Percentiles rank a stretch among this genome's conserved stretches.
These are phyloP conservation scores for Philotrypesis tridentata DNA, from an alignment of 1,140 invertebrate genomes.

Conservation along the genomic window DNA sequence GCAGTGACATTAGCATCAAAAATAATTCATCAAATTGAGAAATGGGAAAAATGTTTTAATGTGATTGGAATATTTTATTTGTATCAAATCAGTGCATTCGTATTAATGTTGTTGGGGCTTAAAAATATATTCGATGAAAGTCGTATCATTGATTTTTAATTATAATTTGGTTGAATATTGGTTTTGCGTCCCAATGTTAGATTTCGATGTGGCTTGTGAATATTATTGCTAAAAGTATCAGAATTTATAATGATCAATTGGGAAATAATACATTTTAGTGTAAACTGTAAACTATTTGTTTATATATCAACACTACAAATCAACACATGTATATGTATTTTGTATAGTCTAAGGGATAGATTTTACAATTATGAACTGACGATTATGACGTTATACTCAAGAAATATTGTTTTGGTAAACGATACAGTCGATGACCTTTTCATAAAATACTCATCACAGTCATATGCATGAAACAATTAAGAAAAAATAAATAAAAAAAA, in stretches of 20 bases:
- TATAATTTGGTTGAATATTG: not conserved
- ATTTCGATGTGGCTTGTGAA: not conserved
- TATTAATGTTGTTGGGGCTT: not conserved
- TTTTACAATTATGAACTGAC: conserved; percentile 13
- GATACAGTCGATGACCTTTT: conserved; percentile 20
- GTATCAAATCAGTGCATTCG: not conserved
- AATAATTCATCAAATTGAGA: not conserved
- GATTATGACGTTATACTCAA: not conserved
- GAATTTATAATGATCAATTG: conserved; percentile 14
- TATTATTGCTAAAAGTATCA: conserved; percentile 12
- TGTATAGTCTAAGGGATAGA: conserved; percentile 42
- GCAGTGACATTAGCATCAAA: not conserved
- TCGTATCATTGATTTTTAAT: too few relatives aligned
- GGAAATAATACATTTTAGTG: not conserved
- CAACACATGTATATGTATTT: conserved; percentile 46
- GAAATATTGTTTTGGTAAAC: conserved; percentile 1
- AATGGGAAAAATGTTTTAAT: not conserved
- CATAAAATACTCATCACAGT: not conserved
- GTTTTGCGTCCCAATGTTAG: not conserved
- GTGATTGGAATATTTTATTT: not conserved
- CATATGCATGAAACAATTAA: not conserved
- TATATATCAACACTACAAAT: not conserved
- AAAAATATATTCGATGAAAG: not conserved
- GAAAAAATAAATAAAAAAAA: not conserved
- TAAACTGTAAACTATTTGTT: not conserved